These are phyloP conservation scores for Physella acuta DNA, from an alignment of 1,140 invertebrate species.

Conservation along the genomic window DNA sequence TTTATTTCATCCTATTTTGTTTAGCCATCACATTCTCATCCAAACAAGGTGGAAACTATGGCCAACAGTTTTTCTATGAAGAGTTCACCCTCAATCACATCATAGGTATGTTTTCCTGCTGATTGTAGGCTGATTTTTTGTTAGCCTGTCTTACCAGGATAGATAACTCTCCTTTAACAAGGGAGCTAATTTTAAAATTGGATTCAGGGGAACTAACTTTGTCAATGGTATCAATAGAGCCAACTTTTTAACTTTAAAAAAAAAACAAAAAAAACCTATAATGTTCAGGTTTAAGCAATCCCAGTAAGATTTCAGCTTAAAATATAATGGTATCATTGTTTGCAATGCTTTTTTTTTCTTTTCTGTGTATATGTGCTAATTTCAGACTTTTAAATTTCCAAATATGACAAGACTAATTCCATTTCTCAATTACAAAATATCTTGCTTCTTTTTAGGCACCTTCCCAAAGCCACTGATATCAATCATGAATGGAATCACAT, in stretches of 20 bases:
- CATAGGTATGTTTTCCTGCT: conserved; percentile 7
- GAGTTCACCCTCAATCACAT: conserved; percentile 13
- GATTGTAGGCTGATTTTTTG: no score
- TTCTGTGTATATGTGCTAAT: not conserved
- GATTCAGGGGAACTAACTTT: no score
- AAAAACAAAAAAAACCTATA: no score
- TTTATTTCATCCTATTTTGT: not conserved
- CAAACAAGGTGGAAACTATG: conserved; percentile 9
- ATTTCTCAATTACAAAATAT: not conserved
- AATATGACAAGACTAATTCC: no score
- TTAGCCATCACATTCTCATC: conserved; percentile 1
- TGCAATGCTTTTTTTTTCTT: not conserved
- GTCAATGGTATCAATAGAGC: no score
- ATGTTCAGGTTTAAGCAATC: no score
- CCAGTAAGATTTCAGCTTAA: no score
- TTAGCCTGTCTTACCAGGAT: no score
- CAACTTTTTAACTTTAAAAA: no score
- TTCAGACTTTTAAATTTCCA: not conserved
- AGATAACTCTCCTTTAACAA: no score
- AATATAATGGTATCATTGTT: no score
- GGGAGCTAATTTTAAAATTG: no score
- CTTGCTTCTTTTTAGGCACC: conserved; percentile 1
- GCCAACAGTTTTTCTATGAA: conserved; percentile 15
- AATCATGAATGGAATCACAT: conserved; percentile 14
- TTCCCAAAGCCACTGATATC: conserved; percentile 15